Conservation (phyloP, 2,113 vertebrate species). For the Marmota monax region DNA sequence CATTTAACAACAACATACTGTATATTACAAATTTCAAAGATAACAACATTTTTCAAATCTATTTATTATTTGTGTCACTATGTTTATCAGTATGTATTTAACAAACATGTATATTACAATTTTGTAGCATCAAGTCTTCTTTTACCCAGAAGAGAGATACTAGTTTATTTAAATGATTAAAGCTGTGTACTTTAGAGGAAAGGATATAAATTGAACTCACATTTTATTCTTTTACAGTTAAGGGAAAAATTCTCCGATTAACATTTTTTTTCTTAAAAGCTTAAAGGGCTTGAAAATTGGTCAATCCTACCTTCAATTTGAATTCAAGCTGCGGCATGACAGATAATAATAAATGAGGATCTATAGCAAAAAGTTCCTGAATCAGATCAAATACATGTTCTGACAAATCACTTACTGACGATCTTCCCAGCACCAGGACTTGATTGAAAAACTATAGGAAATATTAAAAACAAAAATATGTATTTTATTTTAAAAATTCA, state of each 20-base stretch:
- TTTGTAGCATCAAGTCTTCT: neutral
- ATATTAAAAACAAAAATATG: constrained; percentile 69
- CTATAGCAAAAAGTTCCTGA: constrained; percentile 98
- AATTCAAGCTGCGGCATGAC: constrained; percentile 99
- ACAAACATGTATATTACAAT: neutral
- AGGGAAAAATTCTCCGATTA: neutral
- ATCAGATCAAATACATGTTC: constrained; percentile 99
- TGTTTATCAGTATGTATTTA: neutral
- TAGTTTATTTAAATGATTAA: constrained; percentile 16
- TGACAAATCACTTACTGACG: constrained; percentile 98
- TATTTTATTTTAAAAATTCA: constrained; percentile 8
- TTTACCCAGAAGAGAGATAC: neutral
- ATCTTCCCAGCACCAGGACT: constrained; percentile 98
- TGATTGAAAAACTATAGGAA: constrained; percentile 97
- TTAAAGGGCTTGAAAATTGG: constrained; percentile 43
- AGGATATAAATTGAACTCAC: constrained; percentile 25
- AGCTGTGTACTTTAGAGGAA: neutral
- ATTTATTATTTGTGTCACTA: neutral
- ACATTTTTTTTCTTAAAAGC: constrained; percentile 5
- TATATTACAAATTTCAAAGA: neutral
- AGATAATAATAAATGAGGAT: constrained; percentile 96
- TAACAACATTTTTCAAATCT: neutral
- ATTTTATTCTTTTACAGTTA: constrained; percentile 33
- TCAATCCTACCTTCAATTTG: constrained; percentile 94
- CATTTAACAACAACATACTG: neutral